A percentile compares a stretch with the other conserved stretches of the same genome.
phyloP scores from a whole-genome alignment of 2,113 vertebrate genomes.

The Formicarius rufipectus region DNA sequence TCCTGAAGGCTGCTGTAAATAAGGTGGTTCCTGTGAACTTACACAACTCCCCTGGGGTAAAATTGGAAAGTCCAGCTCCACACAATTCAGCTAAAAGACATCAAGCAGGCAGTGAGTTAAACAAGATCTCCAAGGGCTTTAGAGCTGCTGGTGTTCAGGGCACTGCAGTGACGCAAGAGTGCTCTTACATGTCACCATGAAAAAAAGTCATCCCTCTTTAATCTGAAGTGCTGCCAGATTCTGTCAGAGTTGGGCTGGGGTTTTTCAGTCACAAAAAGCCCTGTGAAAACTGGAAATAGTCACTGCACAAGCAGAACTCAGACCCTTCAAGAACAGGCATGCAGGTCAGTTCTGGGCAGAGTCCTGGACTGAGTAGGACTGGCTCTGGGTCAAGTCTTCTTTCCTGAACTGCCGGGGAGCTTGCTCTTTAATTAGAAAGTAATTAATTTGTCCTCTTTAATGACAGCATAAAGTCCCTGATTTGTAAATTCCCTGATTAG shows the following conservation, averaged over 20 bases:
- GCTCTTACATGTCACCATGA: neutral
- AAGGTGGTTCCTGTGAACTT: neutral
- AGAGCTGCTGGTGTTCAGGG: neutral
- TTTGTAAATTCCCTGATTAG: slow-evolving; percentile 21
- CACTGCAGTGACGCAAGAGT: rapidly evolving
- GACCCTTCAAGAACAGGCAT: too few species aligned
- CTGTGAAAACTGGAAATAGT: neutral
- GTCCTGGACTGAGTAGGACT: neutral
- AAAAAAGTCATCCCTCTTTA: neutral
- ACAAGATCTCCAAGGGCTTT: neutral
- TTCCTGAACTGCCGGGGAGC: neutral
- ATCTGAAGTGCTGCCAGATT: neutral
- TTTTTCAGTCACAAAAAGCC: neutral
- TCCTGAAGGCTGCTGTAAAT: too few species aligned
- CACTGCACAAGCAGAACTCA: neutral
- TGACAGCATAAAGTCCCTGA: neutral
- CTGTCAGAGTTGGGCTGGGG: neutral
- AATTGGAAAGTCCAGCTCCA: neutral
- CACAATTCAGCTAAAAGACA: neutral
- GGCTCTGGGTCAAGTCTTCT: neutral
- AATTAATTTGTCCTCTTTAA: slow-evolving; percentile 25
- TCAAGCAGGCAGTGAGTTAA: neutral
- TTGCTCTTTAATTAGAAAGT: neutral
- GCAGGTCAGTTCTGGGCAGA: neutral
- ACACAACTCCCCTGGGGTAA: neutral